Evolutionary conservation across 1,140 invertebrate genomes (phyloP), one percentile per base, ranked within the genome.

Genomic region (Leptonema lineaticorne): DNA sequence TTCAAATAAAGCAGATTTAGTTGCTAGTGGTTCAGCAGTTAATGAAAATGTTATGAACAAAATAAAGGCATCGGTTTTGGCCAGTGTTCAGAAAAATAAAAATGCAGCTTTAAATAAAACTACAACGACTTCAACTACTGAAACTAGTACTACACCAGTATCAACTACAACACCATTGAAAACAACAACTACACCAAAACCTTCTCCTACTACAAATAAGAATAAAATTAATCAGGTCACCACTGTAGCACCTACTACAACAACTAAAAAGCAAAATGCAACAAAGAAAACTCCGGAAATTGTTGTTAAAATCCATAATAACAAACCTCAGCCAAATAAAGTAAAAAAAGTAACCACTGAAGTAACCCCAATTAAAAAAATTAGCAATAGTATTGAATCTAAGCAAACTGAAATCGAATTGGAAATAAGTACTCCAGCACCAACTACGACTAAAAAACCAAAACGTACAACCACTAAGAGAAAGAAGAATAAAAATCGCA

Each of bases 371-470:
- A 5, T 63, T 67, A 11, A 48, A 11, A 27, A 70, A 2, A 73
- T 74, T 1, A 74, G 74, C 0, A 50, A 30, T 22, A 30, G 78
- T 7, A 76, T 81, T 57, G 84, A 86, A 80, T 75, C 83, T 20
- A 86, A 86, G 76, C 81, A 85, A 74, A 82, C 81, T 74, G 82
- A 83, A 74, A 80, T 84, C 62, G 83, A 85, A 75, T 74, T 86
- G 64, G 78, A 84, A 75, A 78, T 82, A 18, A 83, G 81, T 68
- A 81, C 78, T 50, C 81, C 78, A 37, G 74, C 74, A n/a, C 67
- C 78, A 11, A 75, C 79, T 50, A 81, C 81, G 27, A 81, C 82
- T 8, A 81, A 85, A 28, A 82, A 85, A 69, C 79, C 80, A 3
- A 81, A 81, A 74, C 74, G 81, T 45, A 77, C 75, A 53, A 74